Conservation (phyloP, 2,113 vertebrate genomes). For the Bombycilla garrulus region DNA sequence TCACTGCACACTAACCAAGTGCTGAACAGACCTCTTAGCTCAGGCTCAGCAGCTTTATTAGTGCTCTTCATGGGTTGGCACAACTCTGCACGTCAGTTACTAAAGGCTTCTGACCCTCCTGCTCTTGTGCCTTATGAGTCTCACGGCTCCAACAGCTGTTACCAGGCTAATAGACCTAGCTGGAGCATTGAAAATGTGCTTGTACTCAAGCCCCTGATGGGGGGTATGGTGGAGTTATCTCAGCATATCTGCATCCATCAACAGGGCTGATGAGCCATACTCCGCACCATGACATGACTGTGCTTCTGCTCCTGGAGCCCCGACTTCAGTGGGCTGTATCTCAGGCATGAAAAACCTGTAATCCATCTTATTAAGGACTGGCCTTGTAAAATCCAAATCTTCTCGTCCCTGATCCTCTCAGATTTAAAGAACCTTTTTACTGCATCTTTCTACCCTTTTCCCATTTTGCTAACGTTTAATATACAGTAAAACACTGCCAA, state of each 20-base stretch:
- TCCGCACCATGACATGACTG: not conserved
- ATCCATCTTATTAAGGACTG: not conserved
- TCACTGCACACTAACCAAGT: not conserved
- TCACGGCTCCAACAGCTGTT: not conserved
- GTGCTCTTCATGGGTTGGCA: not conserved
- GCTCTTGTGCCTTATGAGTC: not conserved
- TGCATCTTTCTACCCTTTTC: not conserved
- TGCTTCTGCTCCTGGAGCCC: not conserved
- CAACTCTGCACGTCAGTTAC: not conserved
- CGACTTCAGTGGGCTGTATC: not conserved
- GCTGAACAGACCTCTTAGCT: not conserved
- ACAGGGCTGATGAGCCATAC: not conserved
- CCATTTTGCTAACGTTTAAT: not conserved
- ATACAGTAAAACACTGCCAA: not conserved
- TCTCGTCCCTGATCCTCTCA: not conserved
- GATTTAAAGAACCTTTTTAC: not conserved
- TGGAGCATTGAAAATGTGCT: not conserved
- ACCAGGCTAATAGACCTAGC: not conserved
- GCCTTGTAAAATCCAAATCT: not conserved
- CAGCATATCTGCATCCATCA: not conserved
- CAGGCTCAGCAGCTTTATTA: not conserved
- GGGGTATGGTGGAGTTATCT: rapidly evolving
- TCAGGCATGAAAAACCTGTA: not conserved
- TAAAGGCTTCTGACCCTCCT: not conserved
- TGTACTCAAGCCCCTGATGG: not conserved